phyloP scores from a whole-genome alignment of 1,140 invertebrate genomes.

The Battus philenor region DNA sequence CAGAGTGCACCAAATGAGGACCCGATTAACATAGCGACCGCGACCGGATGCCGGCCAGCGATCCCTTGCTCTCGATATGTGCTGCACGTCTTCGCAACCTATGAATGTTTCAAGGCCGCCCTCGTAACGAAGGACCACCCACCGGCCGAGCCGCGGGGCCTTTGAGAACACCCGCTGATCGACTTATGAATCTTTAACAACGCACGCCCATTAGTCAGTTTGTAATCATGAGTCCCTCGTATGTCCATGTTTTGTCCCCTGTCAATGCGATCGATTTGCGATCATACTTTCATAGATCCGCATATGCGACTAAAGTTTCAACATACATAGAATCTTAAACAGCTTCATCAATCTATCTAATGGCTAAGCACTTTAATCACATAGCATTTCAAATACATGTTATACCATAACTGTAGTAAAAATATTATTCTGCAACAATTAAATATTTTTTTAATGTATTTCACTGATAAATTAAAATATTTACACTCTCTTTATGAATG shows the following conservation, averaged over 20 bases:
- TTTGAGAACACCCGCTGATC: constrained; percentile 5
- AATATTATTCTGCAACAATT: too few species aligned
- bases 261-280: neutral
- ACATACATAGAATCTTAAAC: constrained; percentile 1
- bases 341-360: too few species aligned
- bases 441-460: too few species aligned
- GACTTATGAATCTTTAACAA: constrained; percentile 12
- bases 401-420: too few species aligned
- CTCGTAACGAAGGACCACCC: constrained; percentile 2
- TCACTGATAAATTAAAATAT: too few species aligned
- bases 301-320: constrained; percentile 6
- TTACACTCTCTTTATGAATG: too few species aligned
- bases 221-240: constrained; percentile 1
- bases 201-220: constrained; percentile 10
- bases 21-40: constrained; percentile 7
- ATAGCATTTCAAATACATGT: too few species aligned
- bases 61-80: constrained; percentile 7
- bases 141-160: neutral
- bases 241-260: constrained; percentile 4
- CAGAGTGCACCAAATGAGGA: neutral
- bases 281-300: constrained; percentile 16
- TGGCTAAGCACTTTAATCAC: too few species aligned
- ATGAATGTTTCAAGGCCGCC: constrained; percentile 15
- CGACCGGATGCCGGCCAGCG: neutral
- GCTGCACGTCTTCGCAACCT: constrained; percentile 4